Base-by-base conservation (phyloP, 2,797 vertebrate species). In the Argya squamiceps region DNA sequence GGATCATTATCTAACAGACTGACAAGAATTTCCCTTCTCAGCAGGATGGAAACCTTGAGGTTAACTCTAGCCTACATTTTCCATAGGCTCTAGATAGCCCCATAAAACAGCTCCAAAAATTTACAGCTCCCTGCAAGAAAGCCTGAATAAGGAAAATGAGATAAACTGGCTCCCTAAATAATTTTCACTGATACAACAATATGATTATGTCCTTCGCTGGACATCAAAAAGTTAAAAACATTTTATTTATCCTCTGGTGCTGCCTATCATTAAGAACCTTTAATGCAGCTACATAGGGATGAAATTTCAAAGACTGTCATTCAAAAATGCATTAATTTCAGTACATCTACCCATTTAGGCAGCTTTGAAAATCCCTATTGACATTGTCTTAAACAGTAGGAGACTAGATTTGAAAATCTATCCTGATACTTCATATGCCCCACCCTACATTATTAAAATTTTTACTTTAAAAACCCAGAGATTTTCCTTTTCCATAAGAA, bases 1-100 rank as follows among this genome's bases (percentile, higher is more conserved):
- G 55, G 43, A 76, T 83, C 71, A 76, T 46, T 53, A 84, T 63
- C 49, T 47, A 91, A 95, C 46, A 84, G 21, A 27, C 52, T 74
- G 50, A 88, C 47, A 79, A 62, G 30, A 92, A 93, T 46, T 88
- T 69, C 60, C 64, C 32, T 69, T 74, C 89, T 88, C 84, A 84
- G 77, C 37, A 84, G 58, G 37, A 44, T 41, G 18, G 37, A 69
- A 94, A 81, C 69, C 65, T 56, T 44, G 32, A 81, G 53, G 30
- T 65, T 84, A 93, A 75, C 60, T 77, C 63, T 16, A 76, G 70
- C 47, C 37, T 58, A 18, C 10, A 18, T 44, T 85, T 39, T 80
- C 65, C 20, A 24, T 6, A 9, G 34, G 16, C 69, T 86, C 46
- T 49, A 56, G 44, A 70, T 4, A 84, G 77, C 9, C 68, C 41